These are phyloP conservation scores for Scaptomyza polygonia DNA, from an alignment of 2,888 invertebrate species.

Conservation along the genomic window DNA sequence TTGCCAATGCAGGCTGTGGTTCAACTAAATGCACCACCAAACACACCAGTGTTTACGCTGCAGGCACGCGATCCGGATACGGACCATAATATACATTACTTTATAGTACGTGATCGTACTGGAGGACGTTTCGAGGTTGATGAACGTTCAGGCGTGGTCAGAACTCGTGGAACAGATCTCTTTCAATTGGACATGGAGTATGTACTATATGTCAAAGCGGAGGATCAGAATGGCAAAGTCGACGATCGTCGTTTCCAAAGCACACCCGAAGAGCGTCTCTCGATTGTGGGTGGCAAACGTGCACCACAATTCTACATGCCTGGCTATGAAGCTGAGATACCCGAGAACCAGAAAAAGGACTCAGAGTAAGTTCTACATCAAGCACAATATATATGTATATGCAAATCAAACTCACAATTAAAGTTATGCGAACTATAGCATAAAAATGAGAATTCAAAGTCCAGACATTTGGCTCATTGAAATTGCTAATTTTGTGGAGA, in stretches of 20 bases:
- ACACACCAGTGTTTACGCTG: slow-evolving; percentile 98
- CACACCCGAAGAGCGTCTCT: slow-evolving; percentile 95
- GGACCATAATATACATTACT: slow-evolving; percentile 97
- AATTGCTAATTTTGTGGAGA: slow-evolving; percentile 60
- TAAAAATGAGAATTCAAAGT: slow-evolving; percentile 33
- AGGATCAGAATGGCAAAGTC: slow-evolving; percentile 96
- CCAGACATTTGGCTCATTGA: slow-evolving; percentile 62
- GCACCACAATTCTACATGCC: slow-evolving; percentile 99
- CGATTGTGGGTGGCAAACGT: slow-evolving; percentile 98
- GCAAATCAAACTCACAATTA: slow-evolving; percentile 69
- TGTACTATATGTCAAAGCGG: slow-evolving; percentile 97
- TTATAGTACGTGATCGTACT: slow-evolving; percentile 96
- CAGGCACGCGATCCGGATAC: slow-evolving; percentile 98
- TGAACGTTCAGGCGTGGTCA: slow-evolving; percentile 95
- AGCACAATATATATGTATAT: slow-evolving; percentile 39
- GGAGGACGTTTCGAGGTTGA: slow-evolving; percentile 93
- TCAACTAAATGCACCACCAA: slow-evolving; percentile 96
- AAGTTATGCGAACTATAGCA: slow-evolving; percentile 62
- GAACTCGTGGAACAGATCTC: slow-evolving; percentile 95
- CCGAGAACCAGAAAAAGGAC: slow-evolving; percentile 98
- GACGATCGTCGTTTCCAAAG: slow-evolving; percentile 95
- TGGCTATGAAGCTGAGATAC: slow-evolving; percentile 97
- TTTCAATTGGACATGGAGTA: slow-evolving; percentile 98
- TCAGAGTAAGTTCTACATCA: slow-evolving; percentile 91
- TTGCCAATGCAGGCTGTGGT: slow-evolving; percentile 99